Evolutionary conservation across 1,140 invertebrate species (phyloP).

Genomic region (Drosophila ercepeae): DNA sequence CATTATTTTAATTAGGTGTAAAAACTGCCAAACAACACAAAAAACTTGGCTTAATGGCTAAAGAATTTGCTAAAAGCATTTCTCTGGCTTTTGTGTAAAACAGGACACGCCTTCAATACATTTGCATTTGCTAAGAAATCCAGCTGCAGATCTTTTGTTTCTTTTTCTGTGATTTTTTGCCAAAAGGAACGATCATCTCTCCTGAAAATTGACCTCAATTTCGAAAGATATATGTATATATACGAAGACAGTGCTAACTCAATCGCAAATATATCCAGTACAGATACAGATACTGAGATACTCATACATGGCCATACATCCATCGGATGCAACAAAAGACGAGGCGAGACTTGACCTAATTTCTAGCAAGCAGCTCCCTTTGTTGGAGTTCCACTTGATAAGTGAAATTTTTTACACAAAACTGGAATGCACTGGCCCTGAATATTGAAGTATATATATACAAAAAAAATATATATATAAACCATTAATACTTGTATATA

Average conservation of each 20-base stretch:
- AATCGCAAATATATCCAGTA: conserved; percentile 60
- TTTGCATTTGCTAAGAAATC: conserved; percentile 7
- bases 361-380: conserved; percentile 63
- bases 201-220: conserved; percentile 70
- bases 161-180: background rate
- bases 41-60: conserved; percentile 32
- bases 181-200: background rate
- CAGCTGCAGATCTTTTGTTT: conserved; percentile 5
- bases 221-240: conserved; percentile 30
- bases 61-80: conserved; percentile 39
- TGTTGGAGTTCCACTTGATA: conserved; percentile 75
- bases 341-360: conserved; percentile 70
- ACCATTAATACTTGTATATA: background rate
- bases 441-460: conserved; percentile 7
- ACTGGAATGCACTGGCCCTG: conserved; percentile 58
- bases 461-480: background rate
- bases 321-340: conserved; percentile 30
- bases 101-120: conserved; percentile 13
- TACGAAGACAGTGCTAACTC: conserved; percentile 40
- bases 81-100: conserved; percentile 17
- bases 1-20: conserved; percentile 84
- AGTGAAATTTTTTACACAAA: conserved; percentile 59
- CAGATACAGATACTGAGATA: conserved; percentile 32
- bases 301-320: background rate
- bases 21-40: conserved; percentile 59